Conservation (phyloP, 2,797 vertebrate species). For the Lacerta bilineata region DNA sequence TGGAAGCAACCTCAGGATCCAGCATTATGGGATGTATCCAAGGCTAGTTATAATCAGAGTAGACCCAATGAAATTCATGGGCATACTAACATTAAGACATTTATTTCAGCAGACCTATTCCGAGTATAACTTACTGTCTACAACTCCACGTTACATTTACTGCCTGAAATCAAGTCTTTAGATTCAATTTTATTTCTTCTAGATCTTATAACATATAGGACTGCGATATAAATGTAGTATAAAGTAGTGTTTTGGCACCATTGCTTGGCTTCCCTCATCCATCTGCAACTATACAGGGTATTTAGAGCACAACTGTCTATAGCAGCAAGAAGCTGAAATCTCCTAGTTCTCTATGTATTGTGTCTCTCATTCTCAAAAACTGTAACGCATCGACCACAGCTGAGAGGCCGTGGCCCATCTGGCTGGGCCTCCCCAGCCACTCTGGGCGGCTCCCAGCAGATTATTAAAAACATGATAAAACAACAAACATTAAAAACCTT, state of each 20-base stretch:
- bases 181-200: background rate
- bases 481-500: too few species aligned
- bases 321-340: background rate
- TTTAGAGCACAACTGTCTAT: slow-evolving; percentile 8
- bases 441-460: too few species aligned
- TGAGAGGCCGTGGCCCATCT: background rate
- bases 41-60: too few species aligned
- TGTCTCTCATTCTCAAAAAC: background rate
- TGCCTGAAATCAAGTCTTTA: background rate
- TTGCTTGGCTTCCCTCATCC: background rate
- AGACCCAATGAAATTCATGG: too few species aligned
- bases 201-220: background rate
- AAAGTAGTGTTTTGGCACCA: slow-evolving; percentile 2
- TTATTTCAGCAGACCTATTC: too few species aligned
- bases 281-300: background rate
- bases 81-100: too few species aligned
- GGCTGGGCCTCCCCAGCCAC: too few species aligned
- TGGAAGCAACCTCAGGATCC: background rate
- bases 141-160: background rate
- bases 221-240: slow-evolving; percentile 1
- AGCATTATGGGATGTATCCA: background rate
- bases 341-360: background rate
- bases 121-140: too few species aligned
- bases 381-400: background rate
- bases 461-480: too few species aligned